Evolutionary conservation across 2,113 vertebrate genomes (phyloP).

Genomic region (Danionella cerebrum): DNA sequence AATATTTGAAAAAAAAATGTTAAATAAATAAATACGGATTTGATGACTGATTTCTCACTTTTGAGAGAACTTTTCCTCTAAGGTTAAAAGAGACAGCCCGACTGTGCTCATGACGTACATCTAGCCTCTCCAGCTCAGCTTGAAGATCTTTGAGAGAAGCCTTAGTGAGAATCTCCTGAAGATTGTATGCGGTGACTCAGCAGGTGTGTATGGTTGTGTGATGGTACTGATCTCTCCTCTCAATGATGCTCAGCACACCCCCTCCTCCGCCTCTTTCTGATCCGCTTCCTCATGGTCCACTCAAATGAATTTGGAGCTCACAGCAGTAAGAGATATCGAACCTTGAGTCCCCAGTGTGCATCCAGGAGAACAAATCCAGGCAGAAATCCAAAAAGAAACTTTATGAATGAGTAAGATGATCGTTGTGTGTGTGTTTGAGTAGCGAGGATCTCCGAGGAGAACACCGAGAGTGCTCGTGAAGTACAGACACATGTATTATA

Average conservation of each 20-base stretch:
- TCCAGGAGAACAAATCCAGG: conserved; percentile 3
- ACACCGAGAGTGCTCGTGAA: conserved; percentile 2
- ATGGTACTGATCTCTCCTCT: conserved; percentile 9
- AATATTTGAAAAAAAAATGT: too few relatives aligned
- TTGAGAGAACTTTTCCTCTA: neutral
- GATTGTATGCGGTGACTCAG: neutral
- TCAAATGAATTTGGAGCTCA: conserved; percentile 13
- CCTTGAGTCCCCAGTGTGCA: conserved; percentile 9
- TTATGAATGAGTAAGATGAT: conserved; percentile 27
- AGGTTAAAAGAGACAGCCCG: neutral
- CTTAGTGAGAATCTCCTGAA: neutral
- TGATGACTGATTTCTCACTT: too few relatives aligned
- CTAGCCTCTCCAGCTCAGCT: neutral
- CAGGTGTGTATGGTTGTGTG: neutral
- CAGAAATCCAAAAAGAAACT: conserved; percentile 30
- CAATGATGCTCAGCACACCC: conserved; percentile 15
- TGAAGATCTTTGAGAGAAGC: neutral
- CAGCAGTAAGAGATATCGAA: conserved; percentile 22
- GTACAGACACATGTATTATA: too few relatives aligned
- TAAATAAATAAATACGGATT: too few relatives aligned
- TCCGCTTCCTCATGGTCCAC: conserved; percentile 6
- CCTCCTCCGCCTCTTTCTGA: too few relatives aligned
- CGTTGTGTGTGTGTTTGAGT: too few relatives aligned
- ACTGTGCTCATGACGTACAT: neutral
- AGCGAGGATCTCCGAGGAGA: conserved; percentile 38